Conservation (phyloP, 2,113 vertebrate genomes). For the Motacilla tschutschensis region DNA sequence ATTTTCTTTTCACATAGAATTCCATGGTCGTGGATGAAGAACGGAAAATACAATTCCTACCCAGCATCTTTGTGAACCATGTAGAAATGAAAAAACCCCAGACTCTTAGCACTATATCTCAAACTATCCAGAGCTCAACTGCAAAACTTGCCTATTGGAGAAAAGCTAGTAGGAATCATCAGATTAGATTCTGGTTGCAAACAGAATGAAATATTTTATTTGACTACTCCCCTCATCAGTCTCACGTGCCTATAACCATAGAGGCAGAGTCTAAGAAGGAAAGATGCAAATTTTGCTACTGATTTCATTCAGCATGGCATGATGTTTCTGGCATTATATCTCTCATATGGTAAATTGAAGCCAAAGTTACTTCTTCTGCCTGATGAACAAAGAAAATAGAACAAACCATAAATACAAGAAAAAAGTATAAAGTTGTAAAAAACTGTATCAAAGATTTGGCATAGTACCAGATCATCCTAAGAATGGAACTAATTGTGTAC, state of each 20-base stretch:
- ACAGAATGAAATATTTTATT: not conserved
- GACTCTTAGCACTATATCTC: not conserved
- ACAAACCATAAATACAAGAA: not conserved
- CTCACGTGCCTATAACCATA: not conserved
- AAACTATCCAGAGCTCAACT: not conserved
- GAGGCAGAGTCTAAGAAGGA: not conserved
- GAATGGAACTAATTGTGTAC: slow-evolving; percentile 8
- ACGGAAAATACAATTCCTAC: not conserved
- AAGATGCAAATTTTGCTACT: not conserved
- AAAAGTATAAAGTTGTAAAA: slow-evolving; percentile 21
- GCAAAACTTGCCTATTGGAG: not conserved
- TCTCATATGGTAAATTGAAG: slow-evolving; percentile 17
- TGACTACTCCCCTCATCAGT: not conserved
- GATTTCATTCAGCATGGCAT: not conserved
- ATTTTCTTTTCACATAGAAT: not conserved
- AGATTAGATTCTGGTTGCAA: not conserved
- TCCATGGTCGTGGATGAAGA: not conserved
- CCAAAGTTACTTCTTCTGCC: slow-evolving; percentile 48
- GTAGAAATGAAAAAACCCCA: not conserved
- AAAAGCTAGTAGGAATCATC: not conserved
- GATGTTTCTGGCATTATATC: not conserved
- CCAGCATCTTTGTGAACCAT: not conserved
- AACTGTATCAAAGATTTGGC: slow-evolving; percentile 30
- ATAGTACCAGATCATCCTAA: slow-evolving; percentile 26
- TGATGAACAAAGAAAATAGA: slow-evolving; percentile 37